Base-by-base conservation (phyloP, 2,888 invertebrate species). In the Eupsilia transversa region DNA sequence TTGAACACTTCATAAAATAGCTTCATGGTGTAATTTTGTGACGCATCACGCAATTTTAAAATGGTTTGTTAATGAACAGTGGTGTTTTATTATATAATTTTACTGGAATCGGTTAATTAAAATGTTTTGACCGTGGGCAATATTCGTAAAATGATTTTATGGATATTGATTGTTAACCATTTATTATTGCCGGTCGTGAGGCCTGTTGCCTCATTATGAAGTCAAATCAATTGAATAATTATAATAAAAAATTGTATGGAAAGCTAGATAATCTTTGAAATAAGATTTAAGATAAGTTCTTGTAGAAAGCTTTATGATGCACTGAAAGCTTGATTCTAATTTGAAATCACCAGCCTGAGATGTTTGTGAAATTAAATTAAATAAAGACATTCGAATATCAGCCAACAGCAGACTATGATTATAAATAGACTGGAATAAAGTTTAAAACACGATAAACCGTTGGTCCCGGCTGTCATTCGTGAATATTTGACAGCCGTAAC, bases 1-100 rank as follows among this genome's bases (percentile, higher is more conserved):
- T 79, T 65, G 43, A 61, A 35, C 35, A 56, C 33, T 82, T 54
- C 38, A 75, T 80, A 69, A 66, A 83, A 49, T 75, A 0, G 27
- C 46, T 61, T 30, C 5, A 56, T 52, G 1, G 43, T 54, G 33
- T 61, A 46, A 49, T 63, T 70, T 66, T 79, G 30, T 66, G 17
- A 59, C 14, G 14, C 10, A 27, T 9, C 35, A 30, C 20, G 38
- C 17, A 43, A 60, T 60, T 82, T 77, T 46, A 43, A 41, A 78
- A 27, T 49, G n/a, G n/a, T 49, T 59, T 38, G 46, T 71, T 71
- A 68, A 79, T 74, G 63, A 52, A 27, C 27, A 60, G 14, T 67
- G 38, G 46, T 67, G 59, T 67, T 79, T 60, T 60, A 67, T 52
- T 54, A 52, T 38, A 20, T 43, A 0, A 41, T 17, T 76, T 54